phyloP scores from a whole-genome alignment of 30 jellyfish, hydroid and myxozoan species.

The Aurelia sp. region DNA sequence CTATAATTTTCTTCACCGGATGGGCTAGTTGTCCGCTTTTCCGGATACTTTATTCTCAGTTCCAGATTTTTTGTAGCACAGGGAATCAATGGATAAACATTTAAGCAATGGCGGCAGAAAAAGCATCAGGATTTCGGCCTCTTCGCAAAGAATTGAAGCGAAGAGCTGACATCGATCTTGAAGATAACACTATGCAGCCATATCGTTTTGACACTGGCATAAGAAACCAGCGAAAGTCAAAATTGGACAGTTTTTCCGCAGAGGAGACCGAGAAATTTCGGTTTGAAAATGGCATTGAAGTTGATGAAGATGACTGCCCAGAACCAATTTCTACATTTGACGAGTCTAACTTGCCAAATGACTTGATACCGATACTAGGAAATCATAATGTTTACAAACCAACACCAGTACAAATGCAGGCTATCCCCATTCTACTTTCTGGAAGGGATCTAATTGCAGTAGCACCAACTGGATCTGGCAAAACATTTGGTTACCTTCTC shows the following conservation, averaged over 20 bases:
- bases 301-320: constrained; percentile 78
- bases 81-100: neutral
- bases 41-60: too few species aligned
- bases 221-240: neutral
- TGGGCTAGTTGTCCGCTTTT: too few species aligned
- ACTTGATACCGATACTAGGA: constrained; percentile 16
- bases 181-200: neutral
- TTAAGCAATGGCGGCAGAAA: neutral
- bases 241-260: neutral
- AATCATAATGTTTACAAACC: constrained; percentile 46
- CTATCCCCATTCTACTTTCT: constrained; percentile 61
- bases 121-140: neutral
- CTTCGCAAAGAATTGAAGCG: constrained; percentile 2
- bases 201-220: neutral
- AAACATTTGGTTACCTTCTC: constrained; percentile 76
- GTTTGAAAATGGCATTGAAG: constrained; percentile 71
- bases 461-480: constrained; percentile 96
- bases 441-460: constrained; percentile 81
- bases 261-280: constrained; percentile 58
- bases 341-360: constrained; percentile 64
- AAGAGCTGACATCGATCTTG: too few species aligned
- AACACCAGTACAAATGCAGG: constrained; percentile 96
- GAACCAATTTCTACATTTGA: constrained; percentile 61
- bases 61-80: too few species aligned
- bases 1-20: too few species aligned